phyloP scores from a whole-genome alignment of 2,888 invertebrate species.

The Ernsta delagoae region DNA sequence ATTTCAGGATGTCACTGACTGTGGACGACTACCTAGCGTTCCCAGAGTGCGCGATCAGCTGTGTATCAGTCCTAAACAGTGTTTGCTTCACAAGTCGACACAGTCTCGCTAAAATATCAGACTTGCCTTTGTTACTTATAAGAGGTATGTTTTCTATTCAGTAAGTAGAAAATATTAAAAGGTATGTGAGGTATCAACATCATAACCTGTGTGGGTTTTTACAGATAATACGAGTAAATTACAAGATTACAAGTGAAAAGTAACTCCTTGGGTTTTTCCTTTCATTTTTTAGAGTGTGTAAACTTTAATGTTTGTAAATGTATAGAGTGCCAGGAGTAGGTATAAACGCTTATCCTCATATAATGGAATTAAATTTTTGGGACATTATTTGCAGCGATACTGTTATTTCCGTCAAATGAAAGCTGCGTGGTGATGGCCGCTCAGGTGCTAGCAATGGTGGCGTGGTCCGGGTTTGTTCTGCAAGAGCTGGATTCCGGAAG shows the following conservation, averaged over 20 bases:
- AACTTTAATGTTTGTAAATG: too few relatives aligned
- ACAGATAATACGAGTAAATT: too few relatives aligned
- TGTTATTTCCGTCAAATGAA: slow-evolving; percentile 76
- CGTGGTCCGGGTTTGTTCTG: slow-evolving; percentile 73
- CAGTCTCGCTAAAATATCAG: slow-evolving; percentile 63
- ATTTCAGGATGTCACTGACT: slow-evolving; percentile 72
- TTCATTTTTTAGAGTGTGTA: too few relatives aligned
- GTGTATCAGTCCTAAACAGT: slow-evolving; percentile 75
- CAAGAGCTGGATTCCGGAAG: slow-evolving; percentile 66
- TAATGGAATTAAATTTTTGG: not conserved
- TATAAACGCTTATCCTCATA: too few relatives aligned
- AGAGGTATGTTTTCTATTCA: slow-evolving; percentile 68
- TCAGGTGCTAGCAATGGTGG: slow-evolving; percentile 65
- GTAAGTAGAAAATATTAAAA: too few relatives aligned
- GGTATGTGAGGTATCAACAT: too few relatives aligned
- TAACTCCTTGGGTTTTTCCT: too few relatives aligned
- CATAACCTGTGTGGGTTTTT: too few relatives aligned
- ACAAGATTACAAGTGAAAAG: too few relatives aligned
- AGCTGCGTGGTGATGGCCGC: slow-evolving; percentile 63
- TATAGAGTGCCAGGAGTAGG: too few relatives aligned
- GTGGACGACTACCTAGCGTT: slow-evolving; percentile 77
- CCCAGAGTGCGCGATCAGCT: slow-evolving; percentile 84
- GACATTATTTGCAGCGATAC: slow-evolving; percentile 59
- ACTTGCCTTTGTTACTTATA: slow-evolving; percentile 65
- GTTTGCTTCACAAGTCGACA: slow-evolving; percentile 68